Conservation (phyloP, 1,140 invertebrate species). For the Trichoplusia ni region DNA sequence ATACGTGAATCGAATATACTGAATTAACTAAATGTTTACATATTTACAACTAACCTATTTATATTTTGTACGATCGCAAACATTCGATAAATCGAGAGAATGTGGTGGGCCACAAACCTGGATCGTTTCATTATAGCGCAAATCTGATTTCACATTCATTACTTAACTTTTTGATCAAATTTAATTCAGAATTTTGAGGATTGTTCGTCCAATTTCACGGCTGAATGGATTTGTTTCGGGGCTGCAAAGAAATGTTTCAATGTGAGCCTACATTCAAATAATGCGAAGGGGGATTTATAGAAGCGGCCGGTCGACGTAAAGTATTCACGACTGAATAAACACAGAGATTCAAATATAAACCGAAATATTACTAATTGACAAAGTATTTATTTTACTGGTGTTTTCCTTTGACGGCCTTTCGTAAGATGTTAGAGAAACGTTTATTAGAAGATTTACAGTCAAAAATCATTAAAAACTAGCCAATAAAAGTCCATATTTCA, state of each 20-base stretch:
- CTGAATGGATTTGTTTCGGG: constrained; percentile 70
- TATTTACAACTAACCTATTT: too few relatives aligned
- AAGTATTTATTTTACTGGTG: constrained; percentile 5
- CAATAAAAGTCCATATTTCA: too few relatives aligned
- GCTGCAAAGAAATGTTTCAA: constrained; percentile 69
- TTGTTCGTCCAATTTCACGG: constrained; percentile 69
- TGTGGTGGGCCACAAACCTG: constrained; percentile 13
- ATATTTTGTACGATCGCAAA: neutral
- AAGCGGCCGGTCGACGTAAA: constrained; percentile 42
- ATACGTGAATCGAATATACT: too few relatives aligned
- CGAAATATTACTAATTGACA: constrained; percentile 51
- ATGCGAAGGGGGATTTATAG: constrained; percentile 65
- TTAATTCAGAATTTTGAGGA: constrained; percentile 68
- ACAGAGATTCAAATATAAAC: constrained; percentile 53
- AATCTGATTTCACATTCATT: constrained; percentile 61
- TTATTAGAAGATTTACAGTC: neutral
- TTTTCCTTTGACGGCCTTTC: neutral
- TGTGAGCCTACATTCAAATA: constrained; percentile 70
- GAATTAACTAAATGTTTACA: too few relatives aligned
- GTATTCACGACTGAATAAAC: constrained; percentile 59
- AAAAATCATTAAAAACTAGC: too few relatives aligned
- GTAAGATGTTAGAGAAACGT: neutral
- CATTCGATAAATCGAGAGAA: neutral
- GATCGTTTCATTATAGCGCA: constrained; percentile 48
- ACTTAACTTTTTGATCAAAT: constrained; percentile 73